Conservation (phyloP, 2,113 vertebrate genomes). For the Misgurnus anguillicaudatus region DNA sequence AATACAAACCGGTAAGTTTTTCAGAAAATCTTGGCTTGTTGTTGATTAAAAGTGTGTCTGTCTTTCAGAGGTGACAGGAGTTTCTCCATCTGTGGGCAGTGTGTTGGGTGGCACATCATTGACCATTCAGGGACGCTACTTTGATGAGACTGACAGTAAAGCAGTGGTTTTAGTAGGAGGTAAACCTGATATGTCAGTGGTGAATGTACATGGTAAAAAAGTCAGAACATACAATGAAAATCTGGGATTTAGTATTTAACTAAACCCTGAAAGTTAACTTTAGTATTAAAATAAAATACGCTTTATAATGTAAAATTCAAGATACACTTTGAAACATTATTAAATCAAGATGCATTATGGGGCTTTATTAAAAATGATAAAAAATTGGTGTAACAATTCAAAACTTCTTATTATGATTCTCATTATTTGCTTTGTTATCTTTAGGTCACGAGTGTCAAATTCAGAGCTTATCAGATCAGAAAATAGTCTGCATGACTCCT, state of each 20-base stretch:
- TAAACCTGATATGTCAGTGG: slow-evolving; percentile 56
- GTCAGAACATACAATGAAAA: too few species aligned
- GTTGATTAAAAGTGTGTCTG: neutral
- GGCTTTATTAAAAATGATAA: too few species aligned
- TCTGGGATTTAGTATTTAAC: too few species aligned
- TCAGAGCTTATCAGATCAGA: slow-evolving; percentile 68
- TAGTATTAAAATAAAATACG: too few species aligned
- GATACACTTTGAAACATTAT: too few species aligned
- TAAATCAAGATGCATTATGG: too few species aligned
- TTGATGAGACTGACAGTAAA: slow-evolving; percentile 80
- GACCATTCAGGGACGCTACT: slow-evolving; percentile 75
- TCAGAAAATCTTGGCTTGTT: neutral
- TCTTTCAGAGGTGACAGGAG: slow-evolving; percentile 72
- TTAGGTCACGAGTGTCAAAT: slow-evolving; percentile 75
- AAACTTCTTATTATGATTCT: neutral
- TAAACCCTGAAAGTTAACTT: too few species aligned
- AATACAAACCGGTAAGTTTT: neutral
- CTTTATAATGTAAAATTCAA: too few species aligned
- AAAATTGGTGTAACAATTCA: too few species aligned
- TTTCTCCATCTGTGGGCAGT: slow-evolving; percentile 79
- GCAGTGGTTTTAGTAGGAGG: slow-evolving; percentile 79
- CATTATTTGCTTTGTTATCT: neutral
- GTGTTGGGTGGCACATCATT: slow-evolving; percentile 74
- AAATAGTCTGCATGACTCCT: slow-evolving; percentile 74
- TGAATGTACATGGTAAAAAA: too few species aligned